Percentiles rank a stretch among this genome's conserved stretches.
phyloP scores from a whole-genome alignment of 2,888 invertebrate species.

The Polia nebulosa region DNA sequence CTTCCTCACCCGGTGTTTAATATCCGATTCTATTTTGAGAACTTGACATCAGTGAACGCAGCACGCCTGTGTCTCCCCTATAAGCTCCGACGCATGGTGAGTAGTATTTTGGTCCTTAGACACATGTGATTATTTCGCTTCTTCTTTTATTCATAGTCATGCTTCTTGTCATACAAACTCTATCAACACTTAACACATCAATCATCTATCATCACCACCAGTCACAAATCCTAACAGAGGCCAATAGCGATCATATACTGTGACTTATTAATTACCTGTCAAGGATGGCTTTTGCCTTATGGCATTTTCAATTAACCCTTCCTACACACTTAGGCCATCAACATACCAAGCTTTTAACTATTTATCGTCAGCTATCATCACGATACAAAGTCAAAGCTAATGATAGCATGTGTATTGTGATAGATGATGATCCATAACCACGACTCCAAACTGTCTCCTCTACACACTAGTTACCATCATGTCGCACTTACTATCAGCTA shows the following conservation, averaged over 20 bases:
- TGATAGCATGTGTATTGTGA: neutral
- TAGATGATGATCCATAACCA: neutral
- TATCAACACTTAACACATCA: neutral
- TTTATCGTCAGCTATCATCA: neutral
- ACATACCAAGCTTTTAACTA: neutral
- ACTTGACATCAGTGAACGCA: conserved; percentile 23
- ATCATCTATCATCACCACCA: neutral
- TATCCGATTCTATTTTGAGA: conserved; percentile 48
- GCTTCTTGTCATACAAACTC: neutral
- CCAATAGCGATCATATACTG: neutral
- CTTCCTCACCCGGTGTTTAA: conserved; percentile 33
- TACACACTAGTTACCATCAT: neutral
- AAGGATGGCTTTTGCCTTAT: fast-evolving
- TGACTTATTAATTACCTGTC: neutral
- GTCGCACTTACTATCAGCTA: too few relatives aligned
- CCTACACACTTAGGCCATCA: neutral
- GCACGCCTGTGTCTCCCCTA: conserved; percentile 2
- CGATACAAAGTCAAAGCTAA: too few relatives aligned
- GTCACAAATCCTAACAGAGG: neutral
- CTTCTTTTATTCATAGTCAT: neutral
- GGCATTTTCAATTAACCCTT: neutral
- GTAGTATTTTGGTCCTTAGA: conserved; percentile 32
- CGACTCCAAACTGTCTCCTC: neutral
- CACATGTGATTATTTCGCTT: conserved; percentile 6
- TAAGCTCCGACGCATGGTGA: conserved; percentile 12